A percentile compares a stretch with the other conserved stretches of the same genome.
phyloP scores from a whole-genome alignment of 1,140 invertebrate species.

The Drosophila punjabiensis region DNA sequence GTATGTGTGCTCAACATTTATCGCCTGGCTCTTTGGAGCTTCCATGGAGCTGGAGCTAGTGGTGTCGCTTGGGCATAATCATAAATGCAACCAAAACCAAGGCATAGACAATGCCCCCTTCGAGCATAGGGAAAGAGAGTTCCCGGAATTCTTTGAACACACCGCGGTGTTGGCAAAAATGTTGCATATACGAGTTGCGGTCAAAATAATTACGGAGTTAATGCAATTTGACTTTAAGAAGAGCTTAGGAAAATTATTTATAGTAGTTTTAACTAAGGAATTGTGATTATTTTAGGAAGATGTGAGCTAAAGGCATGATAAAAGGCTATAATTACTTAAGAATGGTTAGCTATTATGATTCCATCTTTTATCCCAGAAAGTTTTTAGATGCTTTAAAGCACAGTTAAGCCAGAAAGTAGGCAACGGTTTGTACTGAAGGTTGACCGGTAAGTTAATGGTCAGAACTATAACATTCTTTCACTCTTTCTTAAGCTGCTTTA shows the following conservation, averaged over 20 bases:
- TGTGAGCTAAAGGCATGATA: background rate
- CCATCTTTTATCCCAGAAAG: background rate
- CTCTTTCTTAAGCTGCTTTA: no score
- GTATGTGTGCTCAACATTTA: conserved; percentile 75
- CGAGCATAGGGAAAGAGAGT: conserved; percentile 34
- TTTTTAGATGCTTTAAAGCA: background rate
- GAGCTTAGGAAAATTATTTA: background rate
- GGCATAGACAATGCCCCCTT: conserved; percentile 62
- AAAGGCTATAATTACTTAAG: background rate
- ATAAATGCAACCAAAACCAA: conserved; percentile 82
- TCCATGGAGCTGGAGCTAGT: conserved; percentile 6
- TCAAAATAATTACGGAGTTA: conserved; percentile 13
- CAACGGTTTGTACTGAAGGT: no score
- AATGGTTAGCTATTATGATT: no score
- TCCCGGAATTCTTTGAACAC: conserved; percentile 76
- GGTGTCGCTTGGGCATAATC: conserved; percentile 72
- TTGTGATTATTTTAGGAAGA: fast-evolving
- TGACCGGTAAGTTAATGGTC: no score
- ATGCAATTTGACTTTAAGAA: background rate
- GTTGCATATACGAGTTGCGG: conserved; percentile 45
- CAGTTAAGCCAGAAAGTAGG: background rate
- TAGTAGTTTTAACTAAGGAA: background rate
- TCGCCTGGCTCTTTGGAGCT: conserved; percentile 44
- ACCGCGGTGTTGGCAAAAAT: conserved; percentile 62
- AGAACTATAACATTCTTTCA: no score